Percentiles rank a stretch among this genome's conserved stretches.
Conservation (phyloP, 2,888 invertebrate genomes). For the Archaeoteleia sp. region DNA sequence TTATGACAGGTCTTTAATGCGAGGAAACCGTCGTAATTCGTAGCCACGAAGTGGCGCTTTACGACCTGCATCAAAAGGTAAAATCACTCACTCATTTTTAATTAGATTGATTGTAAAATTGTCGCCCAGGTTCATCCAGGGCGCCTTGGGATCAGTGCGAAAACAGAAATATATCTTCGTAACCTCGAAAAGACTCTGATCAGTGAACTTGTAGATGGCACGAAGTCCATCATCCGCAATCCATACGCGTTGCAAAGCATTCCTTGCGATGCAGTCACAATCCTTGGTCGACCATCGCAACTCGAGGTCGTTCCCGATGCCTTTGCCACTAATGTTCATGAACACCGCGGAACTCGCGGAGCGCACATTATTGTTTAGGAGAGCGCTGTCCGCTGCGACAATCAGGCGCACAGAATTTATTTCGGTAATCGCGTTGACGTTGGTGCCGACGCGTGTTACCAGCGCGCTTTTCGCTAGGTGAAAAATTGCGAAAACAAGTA, state of each 20-base stretch:
- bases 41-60: no score
- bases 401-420: conserved; percentile 10
- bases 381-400: neutral
- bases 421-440: conserved; percentile 1
- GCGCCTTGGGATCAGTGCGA: conserved; percentile 53
- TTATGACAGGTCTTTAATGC: no score
- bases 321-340: conserved; percentile 60
- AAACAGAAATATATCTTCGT: conserved; percentile 67
- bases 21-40: no score
- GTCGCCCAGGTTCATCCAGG: conserved; percentile 64
- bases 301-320: conserved; percentile 53
- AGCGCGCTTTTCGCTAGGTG: conserved; percentile 58
- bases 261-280: conserved; percentile 52
- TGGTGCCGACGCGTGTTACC: conserved; percentile 47
- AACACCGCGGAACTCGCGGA: conserved; percentile 35
- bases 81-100: conserved; percentile 58
- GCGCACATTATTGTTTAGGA: neutral
- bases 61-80: no score
- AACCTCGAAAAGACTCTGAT: conserved; percentile 60
- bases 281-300: conserved; percentile 60
- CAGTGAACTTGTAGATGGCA: conserved; percentile 59
- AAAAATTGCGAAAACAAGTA: conserved; percentile 62
- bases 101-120: conserved; percentile 55
- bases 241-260: conserved; percentile 53
- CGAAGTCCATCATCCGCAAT: conserved; percentile 45